A percentile compares a stretch with the other conserved stretches of the same genome.
phyloP scores from a whole-genome alignment of 2,888 invertebrate genomes.

The Tachina grossa region DNA sequence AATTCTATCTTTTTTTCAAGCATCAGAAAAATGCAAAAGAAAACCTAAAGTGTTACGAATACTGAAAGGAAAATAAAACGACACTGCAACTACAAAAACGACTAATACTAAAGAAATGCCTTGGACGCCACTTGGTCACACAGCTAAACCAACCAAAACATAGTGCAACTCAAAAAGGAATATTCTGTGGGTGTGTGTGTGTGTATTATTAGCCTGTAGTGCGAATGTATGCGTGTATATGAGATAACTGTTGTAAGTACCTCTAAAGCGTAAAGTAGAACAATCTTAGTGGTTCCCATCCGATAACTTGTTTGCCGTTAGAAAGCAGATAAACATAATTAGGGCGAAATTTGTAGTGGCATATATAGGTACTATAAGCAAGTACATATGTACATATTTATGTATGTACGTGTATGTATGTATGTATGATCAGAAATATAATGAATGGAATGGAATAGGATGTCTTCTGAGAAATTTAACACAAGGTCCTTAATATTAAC shows the following conservation, averaged over 20 bases:
- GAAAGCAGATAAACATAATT: conserved; percentile 38
- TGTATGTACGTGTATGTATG: no score
- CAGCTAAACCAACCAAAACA: conserved; percentile 40
- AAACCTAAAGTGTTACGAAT: conserved; percentile 38
- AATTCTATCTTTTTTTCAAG: conserved; percentile 24
- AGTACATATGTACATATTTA: no score
- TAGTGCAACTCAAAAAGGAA: conserved; percentile 27
- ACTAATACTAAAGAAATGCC: conserved; percentile 46
- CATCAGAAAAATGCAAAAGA: neutral
- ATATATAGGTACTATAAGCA: no score
- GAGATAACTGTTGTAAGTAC: conserved; percentile 62
- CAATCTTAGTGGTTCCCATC: conserved; percentile 65
- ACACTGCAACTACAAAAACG: conserved; percentile 15
- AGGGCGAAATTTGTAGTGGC: neutral
- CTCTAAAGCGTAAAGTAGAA: conserved; percentile 68
- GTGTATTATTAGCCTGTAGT: conserved; percentile 19
- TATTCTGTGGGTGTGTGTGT: neutral
- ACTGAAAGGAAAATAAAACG: conserved; percentile 3
- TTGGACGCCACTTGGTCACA: conserved; percentile 62
- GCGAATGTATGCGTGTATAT: conserved; percentile 23
- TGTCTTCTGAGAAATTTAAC: no score
- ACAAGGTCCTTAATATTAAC: no score
- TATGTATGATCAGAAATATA: no score
- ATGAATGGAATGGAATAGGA: no score
- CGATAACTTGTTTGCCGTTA: conserved; percentile 32